These are phyloP conservation scores for Coreius guichenoti DNA, from an alignment of 2,797 vertebrate genomes.

Conservation along the genomic window DNA sequence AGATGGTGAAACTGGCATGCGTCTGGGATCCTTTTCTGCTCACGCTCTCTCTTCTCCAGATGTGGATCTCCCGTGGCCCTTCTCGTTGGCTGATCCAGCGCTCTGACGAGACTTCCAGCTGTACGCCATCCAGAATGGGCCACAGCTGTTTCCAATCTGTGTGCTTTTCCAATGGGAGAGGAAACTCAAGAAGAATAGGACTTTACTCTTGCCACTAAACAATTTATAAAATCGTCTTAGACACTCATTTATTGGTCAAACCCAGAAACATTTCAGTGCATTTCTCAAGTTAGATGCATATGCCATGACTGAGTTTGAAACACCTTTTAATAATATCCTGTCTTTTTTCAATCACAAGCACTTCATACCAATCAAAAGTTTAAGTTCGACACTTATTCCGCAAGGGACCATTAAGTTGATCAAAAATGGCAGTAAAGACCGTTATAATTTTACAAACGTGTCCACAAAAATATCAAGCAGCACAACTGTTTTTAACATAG, in stretches of 20 bases:
- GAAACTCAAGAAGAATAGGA: slow-evolving; percentile 9
- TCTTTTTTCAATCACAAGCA: neutral
- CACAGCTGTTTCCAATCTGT: slow-evolving; percentile 63
- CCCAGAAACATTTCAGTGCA: neutral
- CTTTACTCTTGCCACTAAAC: neutral
- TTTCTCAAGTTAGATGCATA: neutral
- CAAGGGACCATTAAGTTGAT: neutral
- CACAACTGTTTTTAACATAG: neutral
- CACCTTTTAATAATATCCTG: neutral
- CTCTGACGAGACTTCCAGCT: slow-evolving; percentile 62
- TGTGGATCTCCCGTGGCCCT: slow-evolving; percentile 35
- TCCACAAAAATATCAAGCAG: neutral
- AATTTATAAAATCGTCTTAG: neutral
- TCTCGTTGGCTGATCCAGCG: slow-evolving; percentile 50
- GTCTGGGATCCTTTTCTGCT: slow-evolving; percentile 49
- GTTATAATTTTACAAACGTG: neutral
- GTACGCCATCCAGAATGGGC: slow-evolving; percentile 48
- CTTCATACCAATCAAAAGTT: neutral
- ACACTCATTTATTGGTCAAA: slow-evolving; percentile 3
- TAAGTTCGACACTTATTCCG: neutral
- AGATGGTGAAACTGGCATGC: slow-evolving; percentile 12
- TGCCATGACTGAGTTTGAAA: neutral
- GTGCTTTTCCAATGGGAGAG: slow-evolving; percentile 30
- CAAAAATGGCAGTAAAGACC: neutral
- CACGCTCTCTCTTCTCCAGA: slow-evolving; percentile 37